phyloP scores from a whole-genome alignment of 2,888 invertebrate species.

The Dryocosmus kuriphilus region DNA sequence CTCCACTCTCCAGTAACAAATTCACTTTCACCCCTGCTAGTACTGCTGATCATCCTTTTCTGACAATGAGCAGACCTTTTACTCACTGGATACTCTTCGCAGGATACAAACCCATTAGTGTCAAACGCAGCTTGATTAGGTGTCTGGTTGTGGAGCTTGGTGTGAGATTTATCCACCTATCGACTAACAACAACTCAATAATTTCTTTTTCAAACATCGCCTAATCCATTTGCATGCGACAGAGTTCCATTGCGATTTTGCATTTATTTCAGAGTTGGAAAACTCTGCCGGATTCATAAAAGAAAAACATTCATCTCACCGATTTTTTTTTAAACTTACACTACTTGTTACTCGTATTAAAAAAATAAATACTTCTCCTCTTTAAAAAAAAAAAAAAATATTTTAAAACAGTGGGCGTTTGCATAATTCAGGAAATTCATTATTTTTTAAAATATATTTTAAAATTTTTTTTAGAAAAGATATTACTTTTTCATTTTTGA shows the following conservation, averaged over 20 bases:
- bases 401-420: too few relatives aligned
- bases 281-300: too few relatives aligned
- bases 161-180: constrained; percentile 52
- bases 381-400: too few relatives aligned
- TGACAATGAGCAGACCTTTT: constrained; percentile 41
- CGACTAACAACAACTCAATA: constrained; percentile 60
- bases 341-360: too few relatives aligned
- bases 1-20: constrained; percentile 5
- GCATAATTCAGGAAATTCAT: too few relatives aligned
- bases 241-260: constrained; percentile 18
- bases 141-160: constrained; percentile 60
- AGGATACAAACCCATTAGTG: constrained; percentile 43
- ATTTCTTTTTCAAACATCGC: constrained; percentile 17
- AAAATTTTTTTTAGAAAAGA: too few relatives aligned
- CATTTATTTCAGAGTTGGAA: neutral
- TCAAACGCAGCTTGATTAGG: constrained; percentile 48
- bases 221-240: constrained; percentile 37
- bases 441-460: too few relatives aligned
- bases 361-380: too few relatives aligned
- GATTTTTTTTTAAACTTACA: too few relatives aligned
- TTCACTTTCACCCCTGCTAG: neutral
- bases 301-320: too few relatives aligned
- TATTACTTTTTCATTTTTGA: too few relatives aligned
- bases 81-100: constrained; percentile 40
- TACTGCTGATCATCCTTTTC: constrained; percentile 43